Conservation (phyloP, 2,113 vertebrate genomes). For the Arenaria interpres region DNA sequence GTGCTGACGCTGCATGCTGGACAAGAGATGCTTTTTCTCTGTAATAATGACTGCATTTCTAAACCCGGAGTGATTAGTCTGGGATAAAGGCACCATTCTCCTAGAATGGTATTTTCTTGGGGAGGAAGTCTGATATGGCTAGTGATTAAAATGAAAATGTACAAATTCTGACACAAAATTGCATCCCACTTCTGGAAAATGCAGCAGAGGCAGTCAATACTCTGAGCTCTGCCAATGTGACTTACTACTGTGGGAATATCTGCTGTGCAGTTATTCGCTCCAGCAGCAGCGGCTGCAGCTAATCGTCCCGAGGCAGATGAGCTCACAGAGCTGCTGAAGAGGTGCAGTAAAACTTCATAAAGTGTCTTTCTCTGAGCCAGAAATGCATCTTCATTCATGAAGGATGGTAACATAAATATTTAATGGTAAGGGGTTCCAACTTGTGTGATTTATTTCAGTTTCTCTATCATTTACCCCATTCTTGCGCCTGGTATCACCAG, state of each 20-base stretch:
- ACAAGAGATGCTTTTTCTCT: neutral
- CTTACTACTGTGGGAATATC: neutral
- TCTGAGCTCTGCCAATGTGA: neutral
- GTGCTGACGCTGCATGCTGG: neutral
- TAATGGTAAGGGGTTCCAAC: neutral
- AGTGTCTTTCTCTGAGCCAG: neutral
- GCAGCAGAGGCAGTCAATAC: neutral
- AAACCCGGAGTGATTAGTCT: neutral
- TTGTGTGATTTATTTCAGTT: neutral
- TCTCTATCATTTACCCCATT: neutral
- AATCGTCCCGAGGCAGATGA: neutral
- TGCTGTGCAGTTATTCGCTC: neutral
- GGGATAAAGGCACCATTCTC: neutral
- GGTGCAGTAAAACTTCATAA: neutral
- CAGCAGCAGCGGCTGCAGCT: neutral
- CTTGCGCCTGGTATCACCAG: neutral
- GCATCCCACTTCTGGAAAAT: neutral
- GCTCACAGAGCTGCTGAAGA: neutral
- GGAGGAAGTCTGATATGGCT: neutral
- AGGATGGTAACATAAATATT: neutral
- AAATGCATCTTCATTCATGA: neutral
- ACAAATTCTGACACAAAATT: neutral
- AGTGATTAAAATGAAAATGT: neutral
- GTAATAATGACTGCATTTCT: neutral
- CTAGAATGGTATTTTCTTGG: accelerated